Conservation (phyloP, 1,140 invertebrate species). For the Pseudomyrmex pallidus region DNA sequence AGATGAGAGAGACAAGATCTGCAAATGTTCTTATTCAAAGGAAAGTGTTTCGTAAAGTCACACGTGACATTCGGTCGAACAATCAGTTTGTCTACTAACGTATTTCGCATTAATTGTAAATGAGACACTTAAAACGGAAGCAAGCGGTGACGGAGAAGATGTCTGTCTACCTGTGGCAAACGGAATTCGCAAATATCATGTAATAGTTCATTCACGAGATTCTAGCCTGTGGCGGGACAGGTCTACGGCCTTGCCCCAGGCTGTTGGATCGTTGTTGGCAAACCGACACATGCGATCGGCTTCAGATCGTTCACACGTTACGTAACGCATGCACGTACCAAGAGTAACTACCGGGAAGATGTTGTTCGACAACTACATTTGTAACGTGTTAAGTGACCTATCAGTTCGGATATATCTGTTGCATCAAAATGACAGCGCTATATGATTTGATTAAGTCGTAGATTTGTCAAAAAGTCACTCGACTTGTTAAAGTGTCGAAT, state of each 20-base stretch:
- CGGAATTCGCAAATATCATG: constrained; percentile 69
- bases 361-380: background rate
- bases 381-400: background rate
- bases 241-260: constrained; percentile 81
- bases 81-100: no score
- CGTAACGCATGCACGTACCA: constrained; percentile 40
- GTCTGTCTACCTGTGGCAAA: background rate
- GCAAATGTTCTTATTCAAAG: background rate
- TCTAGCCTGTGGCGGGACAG: constrained; percentile 77
- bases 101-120: no score
- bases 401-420: background rate
- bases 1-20: background rate
- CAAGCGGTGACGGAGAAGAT: constrained; percentile 17
- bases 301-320: constrained; percentile 49
- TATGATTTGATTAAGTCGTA: background rate
- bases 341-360: constrained; percentile 13
- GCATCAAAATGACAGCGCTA: background rate
- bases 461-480: no score
- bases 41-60: background rate
- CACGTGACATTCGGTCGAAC: no score
- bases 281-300: constrained; percentile 44
- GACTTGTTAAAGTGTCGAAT: no score
- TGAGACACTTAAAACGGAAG: background rate
- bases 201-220: constrained; percentile 78
- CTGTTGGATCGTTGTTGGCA: constrained; percentile 56